phyloP scores from a whole-genome alignment of 2,797 vertebrate species.

The Centropyge bicolor region DNA sequence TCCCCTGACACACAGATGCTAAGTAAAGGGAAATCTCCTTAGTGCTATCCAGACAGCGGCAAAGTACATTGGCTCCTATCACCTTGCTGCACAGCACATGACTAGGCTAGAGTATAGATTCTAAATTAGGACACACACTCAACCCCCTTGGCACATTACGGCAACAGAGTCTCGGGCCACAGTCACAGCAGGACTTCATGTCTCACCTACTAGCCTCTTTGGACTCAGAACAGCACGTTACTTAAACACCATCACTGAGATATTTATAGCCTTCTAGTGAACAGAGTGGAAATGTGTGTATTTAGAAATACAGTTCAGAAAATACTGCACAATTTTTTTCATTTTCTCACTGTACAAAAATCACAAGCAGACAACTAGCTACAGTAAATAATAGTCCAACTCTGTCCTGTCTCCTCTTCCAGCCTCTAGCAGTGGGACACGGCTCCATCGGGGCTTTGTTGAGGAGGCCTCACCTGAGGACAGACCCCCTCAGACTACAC shows the following conservation, averaged over 20 bases:
- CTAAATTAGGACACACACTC: slow-evolving; percentile 57
- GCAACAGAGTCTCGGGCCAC: background rate
- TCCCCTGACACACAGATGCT: slow-evolving; percentile 52
- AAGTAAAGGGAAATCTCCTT: slow-evolving; percentile 53
- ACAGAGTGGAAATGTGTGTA: background rate
- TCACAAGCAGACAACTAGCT: background rate
- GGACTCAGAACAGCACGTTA: slow-evolving; percentile 24
- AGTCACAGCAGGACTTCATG: slow-evolving; percentile 28
- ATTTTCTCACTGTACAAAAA: background rate
- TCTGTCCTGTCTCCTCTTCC: slow-evolving; percentile 33
- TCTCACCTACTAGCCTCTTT: slow-evolving; percentile 68
- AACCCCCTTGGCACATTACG: slow-evolving; percentile 25
- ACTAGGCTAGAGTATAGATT: slow-evolving; percentile 54
- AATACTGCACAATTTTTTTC: background rate
- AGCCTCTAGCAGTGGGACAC: slow-evolving; percentile 98
- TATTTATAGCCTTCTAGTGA: slow-evolving; percentile 41
- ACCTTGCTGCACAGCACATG: slow-evolving; percentile 52
- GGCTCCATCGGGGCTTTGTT: slow-evolving; percentile 96
- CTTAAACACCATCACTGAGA: slow-evolving; percentile 15
- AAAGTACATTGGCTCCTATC: slow-evolving; percentile 41
- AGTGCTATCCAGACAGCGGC: slow-evolving; percentile 51
- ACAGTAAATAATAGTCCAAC: background rate
- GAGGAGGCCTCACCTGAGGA: slow-evolving; percentile 97
- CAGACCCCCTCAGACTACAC: slow-evolving; percentile 94
- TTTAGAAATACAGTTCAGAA: background rate